Conservation (phyloP, 2,797 vertebrate genomes). For the Peromyscus eremicus region DNA sequence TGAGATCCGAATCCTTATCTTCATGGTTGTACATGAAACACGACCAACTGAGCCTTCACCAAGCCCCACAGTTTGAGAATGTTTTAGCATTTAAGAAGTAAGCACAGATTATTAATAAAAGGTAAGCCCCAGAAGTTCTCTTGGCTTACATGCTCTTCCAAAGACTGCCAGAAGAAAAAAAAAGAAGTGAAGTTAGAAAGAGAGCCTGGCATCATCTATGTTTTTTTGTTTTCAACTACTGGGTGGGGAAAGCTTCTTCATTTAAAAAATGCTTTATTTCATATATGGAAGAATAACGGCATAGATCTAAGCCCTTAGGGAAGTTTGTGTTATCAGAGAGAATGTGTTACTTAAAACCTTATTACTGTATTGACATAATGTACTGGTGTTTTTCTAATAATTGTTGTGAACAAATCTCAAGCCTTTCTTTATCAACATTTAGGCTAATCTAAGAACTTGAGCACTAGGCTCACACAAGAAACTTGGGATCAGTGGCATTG, state of each 20-base stretch:
- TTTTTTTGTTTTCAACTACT: conserved; percentile 13
- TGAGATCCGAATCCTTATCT: not conserved
- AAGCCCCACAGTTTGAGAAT: not conserved
- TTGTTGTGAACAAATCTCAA: conserved; percentile 54
- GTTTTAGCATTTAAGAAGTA: conserved; percentile 58
- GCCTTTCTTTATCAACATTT: conserved; percentile 60
- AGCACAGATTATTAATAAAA: conserved; percentile 50
- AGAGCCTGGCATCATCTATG: not conserved
- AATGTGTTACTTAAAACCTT: conserved; percentile 55
- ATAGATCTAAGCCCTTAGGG: not conserved
- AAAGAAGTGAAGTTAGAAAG: not conserved
- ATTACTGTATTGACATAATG: conserved; percentile 3
- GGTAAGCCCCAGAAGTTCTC: not conserved
- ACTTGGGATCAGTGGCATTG: conserved; percentile 28
- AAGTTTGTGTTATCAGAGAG: conserved; percentile 1
- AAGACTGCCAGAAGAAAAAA: conserved; percentile 2
- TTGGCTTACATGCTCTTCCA: conserved; percentile 43
- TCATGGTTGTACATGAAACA: not conserved
- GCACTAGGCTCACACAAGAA: not conserved
- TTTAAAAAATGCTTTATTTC: conserved; percentile 64
- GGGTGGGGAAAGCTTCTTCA: not conserved
- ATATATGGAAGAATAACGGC: conserved; percentile 29
- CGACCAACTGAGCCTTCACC: not conserved
- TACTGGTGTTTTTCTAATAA: conserved; percentile 51
- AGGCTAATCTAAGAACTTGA: conserved; percentile 65